These are phyloP conservation scores for Drosophila merina DNA, from an alignment of 2,888 invertebrate species.

Conservation along the genomic window DNA sequence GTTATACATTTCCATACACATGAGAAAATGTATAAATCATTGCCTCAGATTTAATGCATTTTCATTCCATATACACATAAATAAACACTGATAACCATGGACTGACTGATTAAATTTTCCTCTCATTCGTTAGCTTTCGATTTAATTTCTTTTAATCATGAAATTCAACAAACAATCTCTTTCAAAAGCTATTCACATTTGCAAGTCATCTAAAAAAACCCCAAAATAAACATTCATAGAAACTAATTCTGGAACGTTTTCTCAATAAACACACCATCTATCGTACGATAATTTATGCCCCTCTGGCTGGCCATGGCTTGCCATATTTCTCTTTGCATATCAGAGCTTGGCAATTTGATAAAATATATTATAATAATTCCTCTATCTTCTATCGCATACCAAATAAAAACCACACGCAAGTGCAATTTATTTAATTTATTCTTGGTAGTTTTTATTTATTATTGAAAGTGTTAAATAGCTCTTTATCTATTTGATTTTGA, in stretches of 20 bases:
- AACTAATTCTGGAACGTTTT: slow-evolving; percentile 14
- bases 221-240: neutral
- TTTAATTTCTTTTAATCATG: slow-evolving; percentile 16
- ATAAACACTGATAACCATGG: neutral
- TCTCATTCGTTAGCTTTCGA: neutral
- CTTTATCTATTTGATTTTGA: slow-evolving; percentile 6
- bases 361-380: slow-evolving; percentile 22
- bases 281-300: slow-evolving; percentile 27
- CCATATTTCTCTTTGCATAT: neutral
- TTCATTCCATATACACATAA: no score
- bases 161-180: slow-evolving; percentile 7
- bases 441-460: neutral
- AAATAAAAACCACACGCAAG: slow-evolving; percentile 16
- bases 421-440: slow-evolving; percentile 26
- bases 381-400: slow-evolving; percentile 3
- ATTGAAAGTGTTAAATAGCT: neutral
- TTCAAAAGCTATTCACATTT: neutral
- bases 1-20: neutral
- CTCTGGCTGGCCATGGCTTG: neutral
- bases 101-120: neutral
- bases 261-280: slow-evolving; percentile 7
- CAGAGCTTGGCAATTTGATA: slow-evolving; percentile 13
- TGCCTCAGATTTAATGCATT: neutral
- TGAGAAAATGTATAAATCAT: neutral
- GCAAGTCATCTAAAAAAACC: slow-evolving; percentile 8